Base-by-base conservation (phyloP, 1,140 invertebrate genomes). In the Drosophila asahinai region DNA sequence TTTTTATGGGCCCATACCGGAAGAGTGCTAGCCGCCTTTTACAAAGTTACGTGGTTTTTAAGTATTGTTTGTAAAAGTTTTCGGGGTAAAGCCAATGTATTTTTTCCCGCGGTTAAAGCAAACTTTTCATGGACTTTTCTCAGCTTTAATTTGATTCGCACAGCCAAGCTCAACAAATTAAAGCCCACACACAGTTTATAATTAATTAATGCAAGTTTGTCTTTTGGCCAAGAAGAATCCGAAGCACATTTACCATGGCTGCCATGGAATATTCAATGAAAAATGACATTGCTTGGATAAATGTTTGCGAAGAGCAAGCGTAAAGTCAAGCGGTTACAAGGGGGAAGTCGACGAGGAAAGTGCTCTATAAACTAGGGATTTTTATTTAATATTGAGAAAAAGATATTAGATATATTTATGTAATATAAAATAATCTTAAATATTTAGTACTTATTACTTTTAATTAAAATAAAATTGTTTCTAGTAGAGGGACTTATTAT, bases 171-270 rank as follows among this genome's bases (percentile, higher is more conserved):
- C 12, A 51, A 27, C 43, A 68, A 42, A 60, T 52, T 42, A 66
- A 58, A 54, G 52, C 27, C 22, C 58, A 7, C 42, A 48, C 38
- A 57, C 61, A 82, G 36, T 73, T 57, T 76, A 77, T 83, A 83
- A 84, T 83, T 83, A 84, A 83, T 83, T 84, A 84, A 72, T 36
- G 62, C 47, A 72, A 81, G 81, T 84, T 84, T 74, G 71, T 74
- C 68, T 74, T 61, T 74, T 11, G 22, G 30, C 55, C 70, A 38
- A 48, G 63, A 40, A 40, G 70, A 73, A 74, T 61, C 71, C 40
- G 81, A 33, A 45, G 43, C 58, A 58, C 71, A 73, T 74, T 58
- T 81, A 63, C 83, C 72, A 72, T 25, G 67, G 77, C 48, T 47
- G 47, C 36, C 49, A 49, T 43, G 30, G 75, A 55, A 57, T 67